Evolutionary conservation across 2,888 invertebrate species (phyloP).

Genomic region (Chloromyia formosa): DNA sequence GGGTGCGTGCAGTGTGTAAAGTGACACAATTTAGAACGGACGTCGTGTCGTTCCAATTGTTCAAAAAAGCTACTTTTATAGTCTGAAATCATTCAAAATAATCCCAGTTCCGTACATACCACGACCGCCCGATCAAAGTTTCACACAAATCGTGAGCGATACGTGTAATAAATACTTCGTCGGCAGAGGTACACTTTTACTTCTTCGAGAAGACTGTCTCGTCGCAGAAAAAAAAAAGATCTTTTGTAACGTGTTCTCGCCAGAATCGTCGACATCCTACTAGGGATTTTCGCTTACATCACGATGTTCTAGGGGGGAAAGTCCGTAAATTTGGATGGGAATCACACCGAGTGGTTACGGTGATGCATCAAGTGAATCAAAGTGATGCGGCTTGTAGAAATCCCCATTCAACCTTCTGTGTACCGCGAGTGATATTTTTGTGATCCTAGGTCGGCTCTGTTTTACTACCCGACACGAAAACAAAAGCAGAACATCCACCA

Average conservation of each 20-base stretch:
- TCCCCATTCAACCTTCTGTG: too few species aligned
- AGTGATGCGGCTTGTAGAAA: slow-evolving; percentile 16
- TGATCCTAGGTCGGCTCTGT: too few species aligned
- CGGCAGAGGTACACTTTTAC: not conserved
- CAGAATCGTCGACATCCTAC: not conserved
- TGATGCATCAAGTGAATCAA: not conserved
- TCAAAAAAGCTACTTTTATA: too few species aligned
- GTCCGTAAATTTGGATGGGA: not conserved
- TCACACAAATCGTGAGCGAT: not conserved
- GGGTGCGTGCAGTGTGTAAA: not conserved
- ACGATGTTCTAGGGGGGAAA: not conserved
- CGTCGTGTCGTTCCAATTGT: too few species aligned
- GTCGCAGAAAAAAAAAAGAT: not conserved
- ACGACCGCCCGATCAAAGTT: too few species aligned
- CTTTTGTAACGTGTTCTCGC: slow-evolving; percentile 25
- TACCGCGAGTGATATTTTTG: too few species aligned
- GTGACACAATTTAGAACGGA: too few species aligned
- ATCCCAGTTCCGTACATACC: too few species aligned
- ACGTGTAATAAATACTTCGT: not conserved
- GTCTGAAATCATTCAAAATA: too few species aligned
- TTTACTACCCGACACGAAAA: too few species aligned
- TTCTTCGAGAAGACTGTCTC: not conserved
- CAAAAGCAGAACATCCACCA: too few species aligned
- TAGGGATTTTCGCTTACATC: slow-evolving; percentile 11
- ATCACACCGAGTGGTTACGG: not conserved